Evolutionary conservation across 30 jellyfish, hydroid and myxozoan species (phyloP).

Genomic region (Turritopsis dohrnii): DNA sequence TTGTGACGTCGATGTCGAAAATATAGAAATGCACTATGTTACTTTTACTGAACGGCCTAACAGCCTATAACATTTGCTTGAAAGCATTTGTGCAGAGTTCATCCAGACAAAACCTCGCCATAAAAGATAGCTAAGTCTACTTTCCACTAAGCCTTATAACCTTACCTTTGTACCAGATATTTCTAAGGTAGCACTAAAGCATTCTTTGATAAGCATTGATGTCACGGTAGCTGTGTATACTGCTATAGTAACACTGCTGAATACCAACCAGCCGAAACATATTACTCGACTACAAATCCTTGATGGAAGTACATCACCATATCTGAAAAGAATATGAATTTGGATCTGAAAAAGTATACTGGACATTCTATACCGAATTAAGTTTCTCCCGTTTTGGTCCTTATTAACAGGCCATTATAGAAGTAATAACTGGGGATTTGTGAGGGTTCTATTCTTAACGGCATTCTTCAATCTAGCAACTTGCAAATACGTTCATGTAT

Average conservation of each 20-base stretch:
- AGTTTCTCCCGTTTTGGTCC: background rate
- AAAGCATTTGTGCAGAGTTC: too few relatives aligned
- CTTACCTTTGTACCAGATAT: conserved; percentile 55
- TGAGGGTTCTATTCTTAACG: too few relatives aligned
- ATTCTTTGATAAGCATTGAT: conserved; percentile 48
- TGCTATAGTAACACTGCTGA: conserved; percentile 51
- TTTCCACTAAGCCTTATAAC: background rate
- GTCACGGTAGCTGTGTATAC: conserved; percentile 68
- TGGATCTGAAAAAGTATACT: background rate
- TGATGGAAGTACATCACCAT: conserved; percentile 63
- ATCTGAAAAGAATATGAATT: conserved; percentile 22
- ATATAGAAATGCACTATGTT: too few relatives aligned
- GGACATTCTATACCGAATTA: background rate
- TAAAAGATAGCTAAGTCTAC: too few relatives aligned
- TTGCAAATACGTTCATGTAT: too few relatives aligned
- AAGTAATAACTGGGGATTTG: too few relatives aligned
- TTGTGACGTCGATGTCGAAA: too few relatives aligned
- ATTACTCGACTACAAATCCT: conserved; percentile 33
- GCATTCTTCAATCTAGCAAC: too few relatives aligned
- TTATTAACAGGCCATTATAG: too few relatives aligned
- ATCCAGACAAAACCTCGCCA: too few relatives aligned
- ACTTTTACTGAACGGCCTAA: too few relatives aligned
- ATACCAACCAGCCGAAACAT: conserved; percentile 41
- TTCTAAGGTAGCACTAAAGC: conserved; percentile 38
- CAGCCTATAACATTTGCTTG: too few relatives aligned